These are phyloP conservation scores for Panagrolaimus sp. DNA, from an alignment of 1,140 invertebrate species.

Conservation along the genomic window DNA sequence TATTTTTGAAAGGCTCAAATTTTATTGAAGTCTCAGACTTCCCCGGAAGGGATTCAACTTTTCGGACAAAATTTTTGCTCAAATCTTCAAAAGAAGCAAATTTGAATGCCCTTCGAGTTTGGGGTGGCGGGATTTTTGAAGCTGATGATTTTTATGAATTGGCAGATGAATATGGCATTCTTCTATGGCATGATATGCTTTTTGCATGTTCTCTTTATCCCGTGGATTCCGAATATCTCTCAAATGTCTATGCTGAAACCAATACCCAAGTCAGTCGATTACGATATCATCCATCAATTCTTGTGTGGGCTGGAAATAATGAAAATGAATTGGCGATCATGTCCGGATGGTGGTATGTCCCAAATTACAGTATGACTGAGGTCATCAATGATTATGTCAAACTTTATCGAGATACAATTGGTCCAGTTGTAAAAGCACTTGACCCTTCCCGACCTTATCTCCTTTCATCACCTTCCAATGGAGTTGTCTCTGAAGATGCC, in stretches of 20 bases:
- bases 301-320: conserved; percentile 85
- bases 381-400: conserved; percentile 72
- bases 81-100: conserved; percentile 64
- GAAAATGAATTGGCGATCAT: conserved; percentile 77
- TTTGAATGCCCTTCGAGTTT: conserved; percentile 89
- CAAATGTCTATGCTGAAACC: conserved; percentile 73
- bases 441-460: conserved; percentile 70
- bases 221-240: conserved; percentile 69
- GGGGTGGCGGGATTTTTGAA: conserved; percentile 95
- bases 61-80: conserved; percentile 24
- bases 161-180: conserved; percentile 60
- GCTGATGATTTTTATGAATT: conserved; percentile 81
- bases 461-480: conserved; percentile 87
- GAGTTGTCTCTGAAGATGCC: conserved; percentile 67
- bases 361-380: conserved; percentile 35
- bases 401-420: conserved; percentile 76
- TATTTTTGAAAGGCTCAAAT: conserved; percentile 91
- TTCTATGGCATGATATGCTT: conserved; percentile 73
- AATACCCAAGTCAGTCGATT: conserved; percentile 73
- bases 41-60: conserved; percentile 66
- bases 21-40: conserved; percentile 85
- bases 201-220: conserved; percentile 96
- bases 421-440: conserved; percentile 65
- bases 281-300: conserved; percentile 80
- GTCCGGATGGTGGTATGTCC: conserved; percentile 36